Evolutionary conservation across 1,140 invertebrate genomes (phyloP).

Genomic region (Phortica variegata): DNA sequence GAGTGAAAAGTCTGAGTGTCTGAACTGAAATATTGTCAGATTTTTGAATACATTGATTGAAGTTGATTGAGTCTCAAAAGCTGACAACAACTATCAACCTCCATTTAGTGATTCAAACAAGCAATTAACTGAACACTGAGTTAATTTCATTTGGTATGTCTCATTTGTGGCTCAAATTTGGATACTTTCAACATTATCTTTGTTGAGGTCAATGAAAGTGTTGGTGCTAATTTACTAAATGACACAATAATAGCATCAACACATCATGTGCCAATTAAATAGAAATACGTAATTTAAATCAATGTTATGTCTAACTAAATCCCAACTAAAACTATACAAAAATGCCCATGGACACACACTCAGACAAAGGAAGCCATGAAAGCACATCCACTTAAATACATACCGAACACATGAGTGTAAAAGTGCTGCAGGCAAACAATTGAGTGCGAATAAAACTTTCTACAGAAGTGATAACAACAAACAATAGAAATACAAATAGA

Average conservation of each 20-base stretch:
- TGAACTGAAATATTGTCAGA: no score
- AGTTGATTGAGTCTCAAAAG: conserved; percentile 27
- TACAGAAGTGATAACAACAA: conserved; percentile 45
- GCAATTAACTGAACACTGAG: neutral
- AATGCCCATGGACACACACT: conserved; percentile 32
- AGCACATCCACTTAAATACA: no score
- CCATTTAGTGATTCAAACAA: no score
- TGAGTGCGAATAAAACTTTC: conserved; percentile 55
- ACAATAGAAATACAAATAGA: neutral
- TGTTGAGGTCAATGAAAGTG: conserved; percentile 19
- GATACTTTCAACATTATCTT: no score
- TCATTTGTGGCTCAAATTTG: conserved; percentile 32
- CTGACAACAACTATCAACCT: no score
- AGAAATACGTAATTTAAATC: conserved; percentile 55
- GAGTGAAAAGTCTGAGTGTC: no score
- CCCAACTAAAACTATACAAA: conserved; percentile 41
- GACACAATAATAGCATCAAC: conserved; percentile 28
- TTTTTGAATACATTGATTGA: no score
- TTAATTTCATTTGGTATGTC: neutral
- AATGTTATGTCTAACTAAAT: conserved; percentile 47
- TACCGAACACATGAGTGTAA: conserved; percentile 51
- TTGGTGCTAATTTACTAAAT: conserved; percentile 46
- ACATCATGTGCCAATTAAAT: conserved; percentile 42
- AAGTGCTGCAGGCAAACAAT: conserved; percentile 55
- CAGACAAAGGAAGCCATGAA: no score